Conservation (phyloP, 2,113 vertebrate species). For the Chitala chitala region DNA sequence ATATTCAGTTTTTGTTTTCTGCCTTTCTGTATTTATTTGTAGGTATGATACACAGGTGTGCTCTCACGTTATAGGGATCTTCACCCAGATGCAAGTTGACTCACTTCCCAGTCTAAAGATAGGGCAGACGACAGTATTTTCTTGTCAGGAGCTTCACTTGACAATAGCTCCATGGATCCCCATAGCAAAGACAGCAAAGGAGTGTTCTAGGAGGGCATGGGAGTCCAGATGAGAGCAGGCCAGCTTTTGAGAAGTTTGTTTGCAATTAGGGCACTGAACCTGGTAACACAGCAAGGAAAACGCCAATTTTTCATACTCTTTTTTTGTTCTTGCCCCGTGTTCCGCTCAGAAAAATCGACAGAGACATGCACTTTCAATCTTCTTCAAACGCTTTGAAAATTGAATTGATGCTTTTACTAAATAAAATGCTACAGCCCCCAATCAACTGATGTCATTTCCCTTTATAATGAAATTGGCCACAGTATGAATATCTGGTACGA, state of each 20-base stretch:
- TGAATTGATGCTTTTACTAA: constrained; percentile 46
- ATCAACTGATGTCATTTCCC: constrained; percentile 55
- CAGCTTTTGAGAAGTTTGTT: constrained; percentile 38
- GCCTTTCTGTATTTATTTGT: too few relatives aligned
- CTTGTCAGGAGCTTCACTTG: not conserved
- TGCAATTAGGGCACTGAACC: constrained; percentile 46
- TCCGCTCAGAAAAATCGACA: constrained; percentile 21
- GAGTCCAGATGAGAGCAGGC: not conserved
- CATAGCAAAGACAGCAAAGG: not conserved
- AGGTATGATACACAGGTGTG: too few relatives aligned
- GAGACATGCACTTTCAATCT: constrained; percentile 51
- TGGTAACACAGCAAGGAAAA: constrained; percentile 41
- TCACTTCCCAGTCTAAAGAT: not conserved
- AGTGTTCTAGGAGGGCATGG: not conserved
- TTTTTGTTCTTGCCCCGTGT: constrained; percentile 26
- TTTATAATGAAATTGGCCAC: constrained; percentile 52
- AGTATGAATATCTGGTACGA: constrained; percentile 38
- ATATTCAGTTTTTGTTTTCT: too few relatives aligned
- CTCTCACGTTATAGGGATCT: too few relatives aligned
- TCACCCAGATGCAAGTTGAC: too few relatives aligned
- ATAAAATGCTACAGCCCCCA: constrained; percentile 41
- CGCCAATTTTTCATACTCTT: constrained; percentile 50
- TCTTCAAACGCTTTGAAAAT: constrained; percentile 49
- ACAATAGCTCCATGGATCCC: not conserved
- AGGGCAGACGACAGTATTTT: not conserved